Conservation (phyloP, 2,888 invertebrate species). For the Hipparchia semele region DNA sequence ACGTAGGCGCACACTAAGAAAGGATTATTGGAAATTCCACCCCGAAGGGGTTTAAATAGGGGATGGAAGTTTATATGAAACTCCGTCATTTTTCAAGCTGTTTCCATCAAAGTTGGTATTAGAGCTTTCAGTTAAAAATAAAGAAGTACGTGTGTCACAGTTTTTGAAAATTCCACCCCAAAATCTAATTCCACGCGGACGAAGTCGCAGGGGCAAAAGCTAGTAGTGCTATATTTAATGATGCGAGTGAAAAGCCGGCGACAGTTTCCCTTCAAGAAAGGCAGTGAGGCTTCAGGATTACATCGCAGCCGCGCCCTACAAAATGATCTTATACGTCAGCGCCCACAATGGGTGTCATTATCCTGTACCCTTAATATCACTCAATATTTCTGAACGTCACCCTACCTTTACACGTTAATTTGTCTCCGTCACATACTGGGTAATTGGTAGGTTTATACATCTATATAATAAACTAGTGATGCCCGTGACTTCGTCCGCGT, state of each 20-base stretch:
- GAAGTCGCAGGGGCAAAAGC: too few species aligned
- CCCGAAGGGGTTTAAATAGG: too few species aligned
- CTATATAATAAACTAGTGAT: background rate
- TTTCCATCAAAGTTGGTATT: too few species aligned
- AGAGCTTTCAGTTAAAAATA: too few species aligned
- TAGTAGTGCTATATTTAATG: constrained; percentile 2
- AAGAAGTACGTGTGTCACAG: too few species aligned
- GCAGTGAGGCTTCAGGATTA: constrained; percentile 7
- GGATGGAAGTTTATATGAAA: too few species aligned
- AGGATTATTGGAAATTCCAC: too few species aligned
- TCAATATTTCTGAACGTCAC: constrained; percentile 11
- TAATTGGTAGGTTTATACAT: background rate
- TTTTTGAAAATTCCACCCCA: too few species aligned
- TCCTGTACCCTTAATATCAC: constrained; percentile 2
- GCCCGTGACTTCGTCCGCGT: too few species aligned
- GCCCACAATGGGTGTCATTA: constrained; percentile 14
- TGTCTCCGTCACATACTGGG: background rate
- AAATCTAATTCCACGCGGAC: too few species aligned
- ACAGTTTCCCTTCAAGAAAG: constrained; percentile 10
- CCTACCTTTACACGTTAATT: constrained; percentile 8
- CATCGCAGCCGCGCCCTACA: background rate
- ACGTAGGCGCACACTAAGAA: too few species aligned
- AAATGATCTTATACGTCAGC: constrained; percentile 22
- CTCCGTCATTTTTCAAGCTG: too few species aligned
- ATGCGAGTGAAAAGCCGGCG: constrained; percentile 3